These are phyloP conservation scores for Diploptera punctata DNA, from an alignment of 2,888 invertebrate species.

Conservation along the genomic window DNA sequence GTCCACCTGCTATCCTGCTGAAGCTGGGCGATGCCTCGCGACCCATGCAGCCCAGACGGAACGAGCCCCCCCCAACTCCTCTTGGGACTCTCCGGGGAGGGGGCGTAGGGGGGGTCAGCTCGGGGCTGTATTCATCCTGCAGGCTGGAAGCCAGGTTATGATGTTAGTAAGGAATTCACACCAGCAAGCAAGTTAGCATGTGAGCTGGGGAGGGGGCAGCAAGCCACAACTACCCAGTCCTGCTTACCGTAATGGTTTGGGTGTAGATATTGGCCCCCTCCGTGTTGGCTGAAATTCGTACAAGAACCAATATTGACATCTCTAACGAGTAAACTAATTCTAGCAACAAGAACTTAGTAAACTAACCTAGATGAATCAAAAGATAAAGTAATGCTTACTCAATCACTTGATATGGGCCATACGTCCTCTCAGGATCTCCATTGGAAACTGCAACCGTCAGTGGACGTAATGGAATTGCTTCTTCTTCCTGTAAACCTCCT, in stretches of 20 bases:
- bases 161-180: conserved; percentile 44
- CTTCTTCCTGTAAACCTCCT: conserved; percentile 65
- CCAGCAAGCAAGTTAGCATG: conserved; percentile 33
- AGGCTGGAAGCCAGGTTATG: conserved; percentile 56
- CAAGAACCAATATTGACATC: conserved; percentile 32
- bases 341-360: not conserved
- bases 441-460: conserved; percentile 71
- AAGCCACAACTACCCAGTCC: conserved; percentile 15
- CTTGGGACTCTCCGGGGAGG: conserved; percentile 60
- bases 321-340: conserved; percentile 25
- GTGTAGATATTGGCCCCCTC: conserved; percentile 45
- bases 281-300: conserved; percentile 43
- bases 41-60: conserved; percentile 51
- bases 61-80: conserved; percentile 42
- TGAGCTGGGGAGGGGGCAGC: conserved; percentile 25
- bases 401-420: conserved; percentile 63
- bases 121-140: conserved; percentile 65
- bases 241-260: conserved; percentile 46
- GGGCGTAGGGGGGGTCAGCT: conserved; percentile 67
- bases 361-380: not conserved
- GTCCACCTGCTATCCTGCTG: conserved; percentile 70
- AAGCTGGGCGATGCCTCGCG: conserved; percentile 53
- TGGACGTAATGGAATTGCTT: conserved; percentile 75
- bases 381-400: conserved; percentile 67
- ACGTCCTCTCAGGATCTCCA: conserved; percentile 69